Evolutionary conservation across 1,140 invertebrate species (phyloP).

Genomic region (Lucilia sericata): DNA sequence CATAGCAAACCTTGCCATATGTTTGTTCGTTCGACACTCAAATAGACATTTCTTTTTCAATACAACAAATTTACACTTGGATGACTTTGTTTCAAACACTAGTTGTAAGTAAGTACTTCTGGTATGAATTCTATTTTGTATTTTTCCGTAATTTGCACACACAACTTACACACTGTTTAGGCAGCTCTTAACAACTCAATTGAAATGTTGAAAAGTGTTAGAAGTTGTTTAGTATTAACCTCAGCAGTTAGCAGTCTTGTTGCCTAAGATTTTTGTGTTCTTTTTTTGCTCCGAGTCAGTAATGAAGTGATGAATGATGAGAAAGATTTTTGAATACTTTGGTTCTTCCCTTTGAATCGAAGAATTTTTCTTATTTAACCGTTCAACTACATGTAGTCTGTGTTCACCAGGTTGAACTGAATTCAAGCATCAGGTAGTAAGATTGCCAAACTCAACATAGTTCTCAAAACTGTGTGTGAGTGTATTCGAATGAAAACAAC

Average conservation of each 20-base stretch:
- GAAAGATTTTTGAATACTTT: slow-evolving; percentile 37
- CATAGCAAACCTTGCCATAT: neutral
- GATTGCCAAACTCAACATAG: slow-evolving; percentile 38
- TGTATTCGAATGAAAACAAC: neutral
- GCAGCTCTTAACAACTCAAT: neutral
- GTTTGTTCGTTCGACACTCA: neutral
- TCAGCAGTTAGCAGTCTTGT: neutral
- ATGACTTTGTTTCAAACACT: neutral
- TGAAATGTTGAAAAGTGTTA: neutral
- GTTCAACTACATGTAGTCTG: slow-evolving; percentile 64
- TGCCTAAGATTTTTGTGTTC: neutral
- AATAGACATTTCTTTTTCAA: neutral
- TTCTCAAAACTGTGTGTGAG: slow-evolving; percentile 23
- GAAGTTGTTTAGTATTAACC: neutral
- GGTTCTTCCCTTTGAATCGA: neutral
- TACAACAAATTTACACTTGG: neutral
- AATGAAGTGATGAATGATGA: slow-evolving; percentile 25
- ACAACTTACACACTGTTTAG: neutral
- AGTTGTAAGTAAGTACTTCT: neutral
- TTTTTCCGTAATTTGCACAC: neutral
- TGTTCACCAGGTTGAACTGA: slow-evolving; percentile 67
- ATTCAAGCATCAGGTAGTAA: slow-evolving; percentile 58
- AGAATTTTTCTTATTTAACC: slow-evolving; percentile 57
- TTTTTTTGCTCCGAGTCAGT: neutral
- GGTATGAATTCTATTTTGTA: too few relatives aligned